Base-by-base conservation (phyloP, 2,888 invertebrate genomes). In the Torymus auratus region DNA sequence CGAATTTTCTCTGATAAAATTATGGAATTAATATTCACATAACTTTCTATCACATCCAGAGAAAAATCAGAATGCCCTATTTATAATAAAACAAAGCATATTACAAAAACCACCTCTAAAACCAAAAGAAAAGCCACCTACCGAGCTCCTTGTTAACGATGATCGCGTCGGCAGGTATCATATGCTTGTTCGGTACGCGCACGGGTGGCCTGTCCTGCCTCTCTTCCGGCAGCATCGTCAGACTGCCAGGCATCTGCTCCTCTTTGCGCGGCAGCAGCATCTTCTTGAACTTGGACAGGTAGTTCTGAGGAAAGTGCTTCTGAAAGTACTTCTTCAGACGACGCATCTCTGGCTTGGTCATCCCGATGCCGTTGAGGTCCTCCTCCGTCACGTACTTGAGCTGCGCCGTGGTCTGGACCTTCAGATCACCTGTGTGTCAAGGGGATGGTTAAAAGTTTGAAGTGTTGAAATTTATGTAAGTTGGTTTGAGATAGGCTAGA, bases 271-370 rank as follows among this genome's bases (percentile, higher is more conserved):
- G 93, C 75, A 94, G 93, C 61, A 96, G 92, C 85, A 96, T 92
- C 89, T 96, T 97, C 91, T 96, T 97, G 87, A 99, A 95, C 91
- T 97, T 98, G 55, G 96, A 96, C 80, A 98, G 92, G 89, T 98
- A 98, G 84, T 97, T 97, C 89, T 98, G 97, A 0, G 98, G 98
- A 89, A 96, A 98, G 91, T 97, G 96, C 91, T 97, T 98, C 83
- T 97, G 96, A 90, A 97, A 99, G 89, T 95, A 97, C 91, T 98
- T 98, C 88, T 97, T 96, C 84, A 99, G 94, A 78, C 99, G 93
- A 81, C 99, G 94, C 92, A 98, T 97, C 92, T 99, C 99, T 41
- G 99, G 98, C 87, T 96, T 96, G 15, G 97, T 96, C 93, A 98
- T 95, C 15, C 99, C 99, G 87, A 99, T 95, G 85, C 96, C 96